Conservation (phyloP, 2,888 invertebrate genomes). For the Tupiocoris notatus region DNA sequence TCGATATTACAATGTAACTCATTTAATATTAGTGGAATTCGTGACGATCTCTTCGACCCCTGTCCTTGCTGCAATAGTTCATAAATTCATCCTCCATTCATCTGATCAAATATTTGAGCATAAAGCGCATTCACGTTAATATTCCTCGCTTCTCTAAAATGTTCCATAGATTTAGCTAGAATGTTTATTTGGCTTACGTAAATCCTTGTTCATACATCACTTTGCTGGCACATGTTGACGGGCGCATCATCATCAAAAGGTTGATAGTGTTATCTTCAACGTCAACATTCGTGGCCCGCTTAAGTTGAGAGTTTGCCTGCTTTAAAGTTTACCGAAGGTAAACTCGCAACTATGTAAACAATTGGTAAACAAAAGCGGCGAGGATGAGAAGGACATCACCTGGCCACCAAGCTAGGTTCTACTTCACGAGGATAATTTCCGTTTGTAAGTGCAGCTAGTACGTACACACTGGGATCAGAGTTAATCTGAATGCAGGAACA, state of each 20-base stretch:
- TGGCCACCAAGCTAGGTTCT: not conserved
- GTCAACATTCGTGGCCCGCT: not conserved
- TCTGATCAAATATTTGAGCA: too few relatives aligned
- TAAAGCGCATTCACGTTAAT: too few relatives aligned
- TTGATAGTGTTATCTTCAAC: not conserved
- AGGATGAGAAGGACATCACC: conserved; percentile 1
- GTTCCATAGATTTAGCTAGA: too few relatives aligned
- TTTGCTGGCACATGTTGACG: too few relatives aligned
- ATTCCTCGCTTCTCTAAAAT: too few relatives aligned
- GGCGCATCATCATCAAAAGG: not conserved
- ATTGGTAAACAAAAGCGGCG: conserved; percentile 27
- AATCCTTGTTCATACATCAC: too few relatives aligned
- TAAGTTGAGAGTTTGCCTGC: not conserved
- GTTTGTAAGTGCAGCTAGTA: not conserved
- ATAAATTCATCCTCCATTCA: too few relatives aligned
- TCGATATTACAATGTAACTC: too few relatives aligned
- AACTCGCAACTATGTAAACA: conserved; percentile 30
- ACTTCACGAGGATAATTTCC: not conserved
- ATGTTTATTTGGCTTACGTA: too few relatives aligned
- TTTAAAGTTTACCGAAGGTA: conserved; percentile 17
- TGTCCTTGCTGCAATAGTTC: too few relatives aligned
- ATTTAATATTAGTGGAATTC: too few relatives aligned
- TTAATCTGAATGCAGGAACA: not conserved
- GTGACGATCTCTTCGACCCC: too few relatives aligned
- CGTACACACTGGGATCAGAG: not conserved